A percentile compares a stretch with the other conserved stretches of the same genome.
These are phyloP conservation scores for Aphaenogaster floridana DNA, from an alignment of 1,140 invertebrate genomes.

Conservation along the genomic window DNA sequence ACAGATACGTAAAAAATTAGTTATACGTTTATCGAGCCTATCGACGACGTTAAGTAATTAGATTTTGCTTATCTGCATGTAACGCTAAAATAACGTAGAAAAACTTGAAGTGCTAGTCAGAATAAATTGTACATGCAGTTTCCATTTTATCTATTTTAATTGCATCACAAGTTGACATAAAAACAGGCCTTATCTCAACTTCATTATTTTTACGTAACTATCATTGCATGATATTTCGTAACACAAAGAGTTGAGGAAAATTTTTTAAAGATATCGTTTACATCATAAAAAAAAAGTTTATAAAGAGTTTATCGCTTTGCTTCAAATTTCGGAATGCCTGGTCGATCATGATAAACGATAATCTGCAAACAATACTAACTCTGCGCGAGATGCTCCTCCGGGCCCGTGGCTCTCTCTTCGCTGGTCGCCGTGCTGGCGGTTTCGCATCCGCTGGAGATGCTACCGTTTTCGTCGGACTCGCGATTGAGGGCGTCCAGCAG, in stretches of 20 bases:
- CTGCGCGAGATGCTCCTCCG: constrained; percentile 73
- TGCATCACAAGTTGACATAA: background rate
- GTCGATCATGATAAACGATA: background rate
- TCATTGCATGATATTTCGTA: background rate
- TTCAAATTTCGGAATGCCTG: background rate
- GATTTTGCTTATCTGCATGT: background rate
- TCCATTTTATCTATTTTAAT: background rate
- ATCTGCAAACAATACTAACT: constrained; percentile 44
- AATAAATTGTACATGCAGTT: background rate
- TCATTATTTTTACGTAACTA: background rate
- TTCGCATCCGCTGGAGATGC: constrained; percentile 93
- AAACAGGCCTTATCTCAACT: background rate
- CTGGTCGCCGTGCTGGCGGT: constrained; percentile 90
- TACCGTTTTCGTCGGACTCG: constrained; percentile 90
- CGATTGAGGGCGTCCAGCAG: constrained; percentile 84
- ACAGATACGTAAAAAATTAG: background rate
- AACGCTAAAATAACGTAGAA: background rate
- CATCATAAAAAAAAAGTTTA: no score
- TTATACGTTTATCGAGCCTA: background rate
- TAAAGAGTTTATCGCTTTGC: background rate
- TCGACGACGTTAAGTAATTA: background rate
- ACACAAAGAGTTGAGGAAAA: background rate
- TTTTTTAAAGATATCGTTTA: background rate
- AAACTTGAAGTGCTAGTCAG: background rate
- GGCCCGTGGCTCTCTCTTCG: constrained; percentile 81